A percentile compares a stretch with the other conserved stretches of the same genome.
phyloP scores from a whole-genome alignment of 1,140 invertebrate genomes.

The Bombyx mori region DNA sequence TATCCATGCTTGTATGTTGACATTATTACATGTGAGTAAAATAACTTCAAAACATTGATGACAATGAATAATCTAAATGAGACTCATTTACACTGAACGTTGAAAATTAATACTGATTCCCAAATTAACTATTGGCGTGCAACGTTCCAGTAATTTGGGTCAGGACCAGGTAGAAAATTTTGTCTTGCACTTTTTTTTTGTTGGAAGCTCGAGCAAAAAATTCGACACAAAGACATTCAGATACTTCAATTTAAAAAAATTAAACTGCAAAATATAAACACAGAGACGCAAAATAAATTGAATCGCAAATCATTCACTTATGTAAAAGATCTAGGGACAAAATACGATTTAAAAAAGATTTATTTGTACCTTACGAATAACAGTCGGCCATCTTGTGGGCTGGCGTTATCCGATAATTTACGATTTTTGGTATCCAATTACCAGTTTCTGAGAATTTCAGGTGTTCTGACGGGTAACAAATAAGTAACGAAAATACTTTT shows the following conservation, averaged over 20 bases:
- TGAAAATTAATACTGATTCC: no score
- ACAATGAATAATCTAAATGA: background rate
- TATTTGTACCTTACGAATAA: conserved; percentile 69
- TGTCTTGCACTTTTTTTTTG: conserved; percentile 15
- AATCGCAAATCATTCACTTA: no score
- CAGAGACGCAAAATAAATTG: no score
- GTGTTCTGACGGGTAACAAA: conserved; percentile 26
- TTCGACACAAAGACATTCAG: conserved; percentile 45
- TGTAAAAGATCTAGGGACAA: background rate
- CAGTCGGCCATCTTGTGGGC: conserved; percentile 70
- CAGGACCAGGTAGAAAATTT: no score
- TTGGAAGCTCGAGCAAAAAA: conserved; percentile 17
- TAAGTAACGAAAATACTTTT: conserved; percentile 29
- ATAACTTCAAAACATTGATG: conserved; percentile 14
- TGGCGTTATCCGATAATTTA: conserved; percentile 66
- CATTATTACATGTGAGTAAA: no score
- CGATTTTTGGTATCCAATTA: conserved; percentile 43
- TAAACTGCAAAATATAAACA: no score
- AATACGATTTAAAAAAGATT: conserved; percentile 35
- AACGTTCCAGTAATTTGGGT: no score
- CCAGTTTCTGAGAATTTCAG: conserved; percentile 31
- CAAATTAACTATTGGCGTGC: no score
- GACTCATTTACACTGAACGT: no score
- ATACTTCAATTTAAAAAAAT: background rate
- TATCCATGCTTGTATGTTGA: no score